These are phyloP conservation scores for Rallus limicola DNA, from an alignment of 2,113 vertebrate species.

Conservation along the genomic window DNA sequence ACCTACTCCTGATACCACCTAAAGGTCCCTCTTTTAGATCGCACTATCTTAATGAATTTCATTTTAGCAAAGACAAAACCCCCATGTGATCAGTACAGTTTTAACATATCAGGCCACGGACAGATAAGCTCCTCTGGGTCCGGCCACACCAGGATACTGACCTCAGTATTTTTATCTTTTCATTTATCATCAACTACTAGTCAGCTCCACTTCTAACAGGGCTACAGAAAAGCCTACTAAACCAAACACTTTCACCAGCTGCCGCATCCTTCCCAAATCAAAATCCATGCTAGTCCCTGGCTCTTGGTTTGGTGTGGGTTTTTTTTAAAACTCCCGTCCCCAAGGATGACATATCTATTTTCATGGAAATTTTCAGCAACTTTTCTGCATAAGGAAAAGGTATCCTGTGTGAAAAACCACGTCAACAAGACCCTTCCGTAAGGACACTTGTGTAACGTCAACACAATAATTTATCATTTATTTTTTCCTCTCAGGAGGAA, in stretches of 20 bases:
- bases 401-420: background rate
- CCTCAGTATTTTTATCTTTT: background rate
- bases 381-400: background rate
- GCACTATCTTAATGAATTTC: background rate
- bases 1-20: background rate
- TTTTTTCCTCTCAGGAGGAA: slow-evolving; percentile 43
- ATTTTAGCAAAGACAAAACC: background rate
- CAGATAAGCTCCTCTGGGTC: background rate
- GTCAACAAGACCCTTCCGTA: slow-evolving; percentile 27
- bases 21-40: background rate
- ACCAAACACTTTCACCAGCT: background rate
- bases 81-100: background rate
- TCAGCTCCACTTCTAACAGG: background rate
- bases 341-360: background rate
- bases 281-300: background rate
- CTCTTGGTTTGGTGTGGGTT: background rate
- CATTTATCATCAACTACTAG: background rate
- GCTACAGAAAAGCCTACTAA: background rate
- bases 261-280: background rate
- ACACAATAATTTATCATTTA: slow-evolving; percentile 35
- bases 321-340: background rate
- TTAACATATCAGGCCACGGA: background rate
- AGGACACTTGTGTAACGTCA: background rate
- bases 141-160: background rate
- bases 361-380: background rate